phyloP scores from a whole-genome alignment of 2,797 vertebrate species.

The Aldrovandia affinis region DNA sequence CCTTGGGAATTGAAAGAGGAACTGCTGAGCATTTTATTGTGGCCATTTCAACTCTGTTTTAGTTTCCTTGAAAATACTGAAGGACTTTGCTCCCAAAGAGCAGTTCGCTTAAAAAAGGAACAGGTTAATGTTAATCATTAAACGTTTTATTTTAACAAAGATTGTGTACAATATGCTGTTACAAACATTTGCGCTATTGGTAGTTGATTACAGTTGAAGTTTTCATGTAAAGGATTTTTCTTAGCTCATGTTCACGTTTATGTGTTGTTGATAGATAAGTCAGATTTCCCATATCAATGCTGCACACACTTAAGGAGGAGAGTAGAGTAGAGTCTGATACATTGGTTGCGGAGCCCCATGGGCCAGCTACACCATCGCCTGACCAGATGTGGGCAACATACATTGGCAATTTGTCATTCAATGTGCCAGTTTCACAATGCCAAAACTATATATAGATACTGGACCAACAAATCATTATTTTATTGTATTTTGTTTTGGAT shows the following conservation, averaged over 20 bases:
- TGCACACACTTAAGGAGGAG: too few species aligned
- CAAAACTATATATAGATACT: not conserved
- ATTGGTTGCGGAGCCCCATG: too few species aligned
- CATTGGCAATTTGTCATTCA: not conserved
- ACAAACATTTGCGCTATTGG: conserved; percentile 8
- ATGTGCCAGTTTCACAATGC: not conserved
- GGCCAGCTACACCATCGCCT: too few species aligned
- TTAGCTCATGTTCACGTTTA: too few species aligned
- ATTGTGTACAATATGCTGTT: conserved; percentile 6
- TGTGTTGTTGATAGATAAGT: too few species aligned
- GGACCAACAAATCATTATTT: not conserved
- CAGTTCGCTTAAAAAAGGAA: conserved; percentile 50
- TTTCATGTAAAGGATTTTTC: not conserved
- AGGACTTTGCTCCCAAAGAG: conserved; percentile 66
- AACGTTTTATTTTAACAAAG: conserved; percentile 47
- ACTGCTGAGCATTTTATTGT: conserved; percentile 62
- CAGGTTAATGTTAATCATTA: conserved; percentile 75
- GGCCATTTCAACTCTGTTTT: conserved; percentile 60
- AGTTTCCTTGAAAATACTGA: conserved; percentile 51
- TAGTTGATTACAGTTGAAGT: not conserved
- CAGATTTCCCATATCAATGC: too few species aligned
- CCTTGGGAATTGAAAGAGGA: conserved; percentile 63
- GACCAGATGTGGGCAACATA: not conserved
- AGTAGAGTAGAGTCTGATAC: too few species aligned
- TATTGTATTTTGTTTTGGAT: not conserved